Percentiles rank a stretch among this genome's conserved stretches.
Evolutionary conservation across 2,888 invertebrate species (phyloP).

Genomic region (Odontocerum albicorne): DNA sequence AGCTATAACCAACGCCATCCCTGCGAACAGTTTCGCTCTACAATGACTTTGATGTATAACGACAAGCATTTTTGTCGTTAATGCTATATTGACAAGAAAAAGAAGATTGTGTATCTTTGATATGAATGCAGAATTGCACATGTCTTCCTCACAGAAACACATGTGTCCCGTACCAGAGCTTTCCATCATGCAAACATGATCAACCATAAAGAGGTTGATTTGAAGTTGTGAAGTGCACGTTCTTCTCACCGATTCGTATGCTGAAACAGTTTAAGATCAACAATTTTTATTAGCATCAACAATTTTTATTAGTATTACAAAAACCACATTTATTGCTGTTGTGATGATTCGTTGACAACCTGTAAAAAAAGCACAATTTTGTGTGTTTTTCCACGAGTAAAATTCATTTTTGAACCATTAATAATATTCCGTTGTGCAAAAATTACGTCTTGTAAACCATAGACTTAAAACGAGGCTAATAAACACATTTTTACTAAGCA

Average conservation of each 20-base stretch:
- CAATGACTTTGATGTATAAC: not conserved
- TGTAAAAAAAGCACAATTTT: no score
- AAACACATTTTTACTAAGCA: no score
- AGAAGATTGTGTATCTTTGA: slow-evolving; percentile 5
- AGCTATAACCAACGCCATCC: not conserved
- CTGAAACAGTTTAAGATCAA: no score
- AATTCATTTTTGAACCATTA: no score
- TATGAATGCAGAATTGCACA: slow-evolving; percentile 70
- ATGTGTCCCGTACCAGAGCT: slow-evolving; percentile 97
- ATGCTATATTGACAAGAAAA: not conserved
- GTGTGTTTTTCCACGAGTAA: no score
- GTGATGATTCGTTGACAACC: no score
- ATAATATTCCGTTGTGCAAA: no score
- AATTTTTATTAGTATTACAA: no score
- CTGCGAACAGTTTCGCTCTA: not conserved
- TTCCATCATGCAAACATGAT: slow-evolving; percentile 99
- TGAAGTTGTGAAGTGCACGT: slow-evolving; percentile 92
- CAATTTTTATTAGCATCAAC: no score
- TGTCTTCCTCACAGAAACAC: slow-evolving; percentile 98
- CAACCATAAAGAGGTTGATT: slow-evolving; percentile 96
- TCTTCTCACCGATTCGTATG: slow-evolving; percentile 86
- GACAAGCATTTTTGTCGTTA: not conserved
- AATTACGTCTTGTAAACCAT: no score
- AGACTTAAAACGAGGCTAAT: no score
- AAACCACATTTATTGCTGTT: no score